These are phyloP conservation scores for Phyllostomus discolor DNA, from an alignment of 2,113 vertebrate genomes.

Conservation along the genomic window DNA sequence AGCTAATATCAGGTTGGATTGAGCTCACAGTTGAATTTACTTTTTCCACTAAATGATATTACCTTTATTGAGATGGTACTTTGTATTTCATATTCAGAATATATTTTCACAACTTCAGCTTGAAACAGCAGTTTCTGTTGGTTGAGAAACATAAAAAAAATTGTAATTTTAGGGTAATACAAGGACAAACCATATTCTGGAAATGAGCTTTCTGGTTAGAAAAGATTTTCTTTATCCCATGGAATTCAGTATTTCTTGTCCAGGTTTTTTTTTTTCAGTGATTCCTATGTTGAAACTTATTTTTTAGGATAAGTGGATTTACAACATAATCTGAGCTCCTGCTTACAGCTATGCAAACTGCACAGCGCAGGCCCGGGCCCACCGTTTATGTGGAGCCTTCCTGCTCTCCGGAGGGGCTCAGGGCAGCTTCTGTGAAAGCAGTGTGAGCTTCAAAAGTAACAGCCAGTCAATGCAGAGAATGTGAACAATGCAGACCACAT, in stretches of 20 bases:
- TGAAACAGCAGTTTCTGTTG: neutral
- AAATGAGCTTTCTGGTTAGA: constrained; percentile 58
- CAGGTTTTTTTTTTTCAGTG: constrained; percentile 58
- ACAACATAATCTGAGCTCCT: neutral
- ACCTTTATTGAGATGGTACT: neutral
- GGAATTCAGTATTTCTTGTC: neutral
- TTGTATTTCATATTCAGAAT: neutral
- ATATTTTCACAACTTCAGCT: neutral
- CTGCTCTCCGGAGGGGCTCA: neutral
- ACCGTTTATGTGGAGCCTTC: neutral
- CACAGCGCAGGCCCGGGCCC: neutral
- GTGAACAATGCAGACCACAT: neutral
- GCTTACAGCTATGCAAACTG: neutral
- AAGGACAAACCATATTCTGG: constrained; percentile 44
- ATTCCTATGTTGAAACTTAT: constrained; percentile 68
- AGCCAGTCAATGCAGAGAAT: neutral
- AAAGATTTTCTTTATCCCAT: constrained; percentile 66
- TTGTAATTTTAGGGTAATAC: neutral
- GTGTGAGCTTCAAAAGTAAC: neutral
- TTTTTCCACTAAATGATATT: neutral
- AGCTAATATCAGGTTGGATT: neutral
- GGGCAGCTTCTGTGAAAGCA: neutral
- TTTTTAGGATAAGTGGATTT: constrained; percentile 65
- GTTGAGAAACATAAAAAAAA: constrained; percentile 35
- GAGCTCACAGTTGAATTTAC: neutral